phyloP scores from a whole-genome alignment of 2,888 invertebrate species.

The Dicroscelio sp. region DNA sequence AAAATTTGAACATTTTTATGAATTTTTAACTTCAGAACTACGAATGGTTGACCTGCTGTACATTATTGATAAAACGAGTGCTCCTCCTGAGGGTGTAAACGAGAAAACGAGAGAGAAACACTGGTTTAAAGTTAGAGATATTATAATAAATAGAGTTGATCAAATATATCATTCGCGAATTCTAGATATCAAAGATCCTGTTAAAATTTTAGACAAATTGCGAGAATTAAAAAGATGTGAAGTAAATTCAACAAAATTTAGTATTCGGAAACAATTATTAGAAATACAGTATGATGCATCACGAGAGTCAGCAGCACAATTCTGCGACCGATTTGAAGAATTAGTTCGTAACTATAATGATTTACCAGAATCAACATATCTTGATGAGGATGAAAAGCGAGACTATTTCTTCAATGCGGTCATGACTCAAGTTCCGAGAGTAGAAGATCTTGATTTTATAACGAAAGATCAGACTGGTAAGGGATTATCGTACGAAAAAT shows the following conservation, averaged over 20 bases:
- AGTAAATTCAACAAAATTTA: slow-evolving; percentile 34
- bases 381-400: slow-evolving; percentile 49
- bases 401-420: slow-evolving; percentile 34
- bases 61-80: background rate
- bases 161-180: background rate
- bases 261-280: slow-evolving; percentile 18
- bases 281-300: slow-evolving; percentile 27
- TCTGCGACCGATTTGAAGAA: slow-evolving; percentile 54
- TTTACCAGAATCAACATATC: slow-evolving; percentile 13
- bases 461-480: slow-evolving; percentile 33
- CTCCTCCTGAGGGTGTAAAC: background rate
- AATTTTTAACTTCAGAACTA: slow-evolving; percentile 54
- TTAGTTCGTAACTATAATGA: slow-evolving; percentile 34
- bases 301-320: slow-evolving; percentile 28
- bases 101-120: slow-evolving; percentile 68
- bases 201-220: slow-evolving; percentile 30
- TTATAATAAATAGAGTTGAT: slow-evolving; percentile 61
- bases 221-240: slow-evolving; percentile 52
- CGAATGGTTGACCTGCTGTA: background rate
- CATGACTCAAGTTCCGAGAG: slow-evolving; percentile 2
- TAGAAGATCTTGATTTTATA: slow-evolving; percentile 46
- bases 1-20: slow-evolving; percentile 77
- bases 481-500: slow-evolving; percentile 38
- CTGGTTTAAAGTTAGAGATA: background rate
- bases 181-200: slow-evolving; percentile 21